These are phyloP conservation scores for Euglossa dilemma DNA, from an alignment of 1,140 invertebrate genomes.

Conservation along the genomic window DNA sequence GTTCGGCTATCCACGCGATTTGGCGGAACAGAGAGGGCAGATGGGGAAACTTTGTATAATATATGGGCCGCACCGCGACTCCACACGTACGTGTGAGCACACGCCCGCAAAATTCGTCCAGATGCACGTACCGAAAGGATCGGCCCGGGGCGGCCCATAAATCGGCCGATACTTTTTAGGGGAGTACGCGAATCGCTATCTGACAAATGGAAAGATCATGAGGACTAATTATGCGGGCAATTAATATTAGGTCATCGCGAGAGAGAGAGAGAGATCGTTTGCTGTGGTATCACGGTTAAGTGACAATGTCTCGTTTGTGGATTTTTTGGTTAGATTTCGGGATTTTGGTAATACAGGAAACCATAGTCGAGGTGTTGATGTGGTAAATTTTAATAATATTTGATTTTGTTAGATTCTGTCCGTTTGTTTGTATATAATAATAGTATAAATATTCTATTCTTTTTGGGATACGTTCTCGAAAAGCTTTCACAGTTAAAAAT, in stretches of 20 bases:
- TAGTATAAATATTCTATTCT: too few relatives aligned
- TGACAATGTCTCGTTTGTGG: too few relatives aligned
- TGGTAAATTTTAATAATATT: too few relatives aligned
- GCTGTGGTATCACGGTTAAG: too few relatives aligned
- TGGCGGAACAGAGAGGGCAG: slow-evolving; percentile 6
- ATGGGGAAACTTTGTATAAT: slow-evolving; percentile 68
- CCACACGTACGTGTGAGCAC: slow-evolving; percentile 22
- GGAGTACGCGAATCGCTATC: slow-evolving; percentile 18
- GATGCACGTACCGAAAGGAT: slow-evolving; percentile 42
- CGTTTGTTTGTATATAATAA: too few relatives aligned
- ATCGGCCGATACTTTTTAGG: slow-evolving; percentile 41
- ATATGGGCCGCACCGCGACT: slow-evolving; percentile 55
- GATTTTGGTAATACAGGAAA: not conserved
- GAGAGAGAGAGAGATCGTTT: too few relatives aligned
- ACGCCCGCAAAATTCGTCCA: slow-evolving; percentile 36
- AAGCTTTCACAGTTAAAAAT: too few relatives aligned
- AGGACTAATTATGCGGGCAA: slow-evolving; percentile 36
- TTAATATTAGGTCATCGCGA: slow-evolving; percentile 10
- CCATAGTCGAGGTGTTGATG: not conserved
- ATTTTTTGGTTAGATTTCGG: not conserved
- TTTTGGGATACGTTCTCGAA: too few relatives aligned
- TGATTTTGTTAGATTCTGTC: too few relatives aligned
- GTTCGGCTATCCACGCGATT: slow-evolving; percentile 57
- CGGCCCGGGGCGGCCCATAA: slow-evolving; percentile 29
- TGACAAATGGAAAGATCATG: slow-evolving; percentile 50